phyloP scores from a whole-genome alignment of 2,113 vertebrate genomes.

The Pseudolaguvia tuberculata region DNA sequence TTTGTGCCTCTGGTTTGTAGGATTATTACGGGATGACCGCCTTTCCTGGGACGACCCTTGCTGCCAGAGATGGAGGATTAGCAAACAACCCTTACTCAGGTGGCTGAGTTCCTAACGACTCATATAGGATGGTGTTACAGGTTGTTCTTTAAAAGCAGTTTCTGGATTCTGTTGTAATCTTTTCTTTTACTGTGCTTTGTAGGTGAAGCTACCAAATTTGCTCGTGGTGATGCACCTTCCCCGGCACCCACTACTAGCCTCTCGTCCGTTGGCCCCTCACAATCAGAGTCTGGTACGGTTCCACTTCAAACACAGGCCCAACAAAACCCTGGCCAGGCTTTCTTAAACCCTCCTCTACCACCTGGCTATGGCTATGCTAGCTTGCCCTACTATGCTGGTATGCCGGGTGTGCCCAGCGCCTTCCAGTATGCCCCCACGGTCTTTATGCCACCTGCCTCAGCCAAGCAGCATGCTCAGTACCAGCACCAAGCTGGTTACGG shows the following conservation, averaged over 20 bases:
- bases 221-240: slow-evolving; percentile 87
- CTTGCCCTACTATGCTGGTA: slow-evolving; percentile 87
- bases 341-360: slow-evolving; percentile 84
- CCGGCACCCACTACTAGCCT: slow-evolving; percentile 85
- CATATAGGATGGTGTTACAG: neutral
- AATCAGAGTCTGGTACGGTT: slow-evolving; percentile 61
- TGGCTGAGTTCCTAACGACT: slow-evolving; percentile 44
- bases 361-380: slow-evolving; percentile 95
- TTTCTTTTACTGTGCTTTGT: neutral
- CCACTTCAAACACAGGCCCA: slow-evolving; percentile 78
- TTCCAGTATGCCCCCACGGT: slow-evolving; percentile 94
- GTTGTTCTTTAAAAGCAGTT: neutral
- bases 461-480: slow-evolving; percentile 88
- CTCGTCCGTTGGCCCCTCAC: slow-evolving; percentile 77
- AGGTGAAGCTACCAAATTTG: slow-evolving; percentile 95
- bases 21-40: slow-evolving; percentile 97
- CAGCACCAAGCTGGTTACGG: slow-evolving; percentile 85
- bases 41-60: slow-evolving; percentile 84
- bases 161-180: neutral
- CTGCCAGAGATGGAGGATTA: slow-evolving; percentile 85
- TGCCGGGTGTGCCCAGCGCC: slow-evolving; percentile 85
- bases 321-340: slow-evolving; percentile 76
- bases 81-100: slow-evolving; percentile 90
- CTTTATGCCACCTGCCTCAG: slow-evolving; percentile 89
- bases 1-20: slow-evolving; percentile 55